Conservation (phyloP, 2,888 invertebrate genomes). For the Masnerella sp. region DNA sequence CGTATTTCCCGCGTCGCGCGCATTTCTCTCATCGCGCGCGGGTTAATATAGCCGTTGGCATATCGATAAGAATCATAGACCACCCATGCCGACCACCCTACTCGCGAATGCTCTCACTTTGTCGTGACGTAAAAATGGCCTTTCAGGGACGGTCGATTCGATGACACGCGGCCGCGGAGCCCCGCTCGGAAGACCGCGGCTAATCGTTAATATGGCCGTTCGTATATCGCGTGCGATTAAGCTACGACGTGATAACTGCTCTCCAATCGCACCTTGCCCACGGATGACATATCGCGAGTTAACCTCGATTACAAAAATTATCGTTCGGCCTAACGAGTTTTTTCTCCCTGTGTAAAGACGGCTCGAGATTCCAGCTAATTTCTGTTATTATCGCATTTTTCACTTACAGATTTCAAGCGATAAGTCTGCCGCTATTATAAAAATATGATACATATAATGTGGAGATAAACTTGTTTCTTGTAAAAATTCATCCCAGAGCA, state of each 20-base stretch:
- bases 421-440: neutral
- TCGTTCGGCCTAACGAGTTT: neutral
- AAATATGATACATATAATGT: no score
- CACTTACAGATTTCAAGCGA: neutral
- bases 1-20: slow-evolving; percentile 35
- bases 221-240: slow-evolving; percentile 42
- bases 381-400: neutral
- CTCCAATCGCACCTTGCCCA: slow-evolving; percentile 24
- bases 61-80: slow-evolving; percentile 57
- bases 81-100: slow-evolving; percentile 58
- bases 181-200: slow-evolving; percentile 41
- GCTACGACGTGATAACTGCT: slow-evolving; percentile 43
- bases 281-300: slow-evolving; percentile 19
- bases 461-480: no score
- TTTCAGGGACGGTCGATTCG: slow-evolving; percentile 51
- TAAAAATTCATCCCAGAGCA: no score
- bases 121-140: slow-evolving; percentile 44
- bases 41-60: slow-evolving; percentile 56
- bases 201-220: slow-evolving; percentile 53
- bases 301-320: slow-evolving; percentile 23
- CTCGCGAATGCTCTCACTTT: slow-evolving; percentile 53
- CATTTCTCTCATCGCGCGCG: slow-evolving; percentile 45
- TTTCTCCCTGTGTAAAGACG: slow-evolving; percentile 1
- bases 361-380: neutral
- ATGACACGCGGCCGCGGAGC: slow-evolving; percentile 35